Base-by-base conservation (phyloP, 2,888 invertebrate genomes). In the Apamea sordens region DNA sequence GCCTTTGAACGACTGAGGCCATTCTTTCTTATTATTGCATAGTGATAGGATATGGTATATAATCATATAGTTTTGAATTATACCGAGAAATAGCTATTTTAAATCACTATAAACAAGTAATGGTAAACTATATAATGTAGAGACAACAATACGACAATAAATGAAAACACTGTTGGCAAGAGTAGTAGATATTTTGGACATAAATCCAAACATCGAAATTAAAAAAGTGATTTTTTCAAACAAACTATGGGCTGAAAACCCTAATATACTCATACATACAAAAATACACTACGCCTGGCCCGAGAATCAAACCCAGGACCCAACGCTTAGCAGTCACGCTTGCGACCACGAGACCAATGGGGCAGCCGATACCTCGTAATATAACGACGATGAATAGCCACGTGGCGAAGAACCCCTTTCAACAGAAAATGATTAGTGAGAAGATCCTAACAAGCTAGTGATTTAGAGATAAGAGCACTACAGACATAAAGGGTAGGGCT, bases 401-500 rank as follows among this genome's bases (percentile, higher is more conserved):
- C 59, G 50, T 68, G 15, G 5, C 11, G 6, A 41, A 21, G 13
- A 73, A 80, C 68, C 75, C 67, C 68, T 81, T 76, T 80, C 67
- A 75, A 68, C 24, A 63, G 44, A 53, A 47, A 81, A 75, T 81
- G 44, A 63, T 68, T 80, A 75, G 28, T 24, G 41, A 47, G 28
- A 61, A 53, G 44, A 61, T 47, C 47, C 76, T 75, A 47, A 81
- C 61, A 36, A 70, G 32, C 50, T 24, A 67, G 79, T 59, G 64
- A 53, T 71, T 65, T 76, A 64, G 64, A 76, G 65, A 70, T 53
- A 70, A 82, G 59, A 77, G 70, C 61, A 82, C 65, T 82, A 61
- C 65, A 77, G 28, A 82, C 77, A 82, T 82, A 82, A 76, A 71
- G 53, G 70, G 53, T 67, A 65, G 70, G 15, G 7, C 47, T 59